Evolutionary conservation across 2,113 vertebrate genomes (phyloP).

Genomic region (Atractosteus spatula): DNA sequence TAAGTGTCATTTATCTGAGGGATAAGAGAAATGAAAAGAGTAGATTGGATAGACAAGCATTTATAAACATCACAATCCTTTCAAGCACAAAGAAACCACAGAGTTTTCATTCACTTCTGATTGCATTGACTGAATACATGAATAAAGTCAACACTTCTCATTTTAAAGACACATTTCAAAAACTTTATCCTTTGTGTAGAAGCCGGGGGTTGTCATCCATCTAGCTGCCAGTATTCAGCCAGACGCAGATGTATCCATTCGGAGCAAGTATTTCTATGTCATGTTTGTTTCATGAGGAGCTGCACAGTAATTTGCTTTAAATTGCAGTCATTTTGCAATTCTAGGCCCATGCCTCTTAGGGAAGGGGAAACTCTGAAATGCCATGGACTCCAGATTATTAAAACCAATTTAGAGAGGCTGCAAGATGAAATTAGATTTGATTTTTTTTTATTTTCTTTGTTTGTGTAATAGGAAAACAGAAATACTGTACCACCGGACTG

Average conservation of each 20-base stretch:
- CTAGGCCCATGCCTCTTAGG: background rate
- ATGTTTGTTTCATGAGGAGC: background rate
- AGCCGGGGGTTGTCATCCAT: background rate
- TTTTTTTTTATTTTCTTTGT: too few relatives aligned
- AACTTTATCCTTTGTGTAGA: conserved; percentile 2
- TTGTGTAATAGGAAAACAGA: too few relatives aligned
- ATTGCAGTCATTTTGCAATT: background rate
- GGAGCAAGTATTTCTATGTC: background rate
- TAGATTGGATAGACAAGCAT: too few relatives aligned
- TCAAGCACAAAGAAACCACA: background rate
- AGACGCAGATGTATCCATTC: conserved; percentile 4
- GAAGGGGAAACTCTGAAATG: background rate
- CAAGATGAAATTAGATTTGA: too few relatives aligned
- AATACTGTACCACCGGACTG: too few relatives aligned
- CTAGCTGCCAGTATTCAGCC: background rate
- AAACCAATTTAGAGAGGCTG: background rate
- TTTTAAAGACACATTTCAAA: background rate
- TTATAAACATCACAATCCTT: background rate
- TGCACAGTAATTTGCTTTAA: conserved; percentile 1
- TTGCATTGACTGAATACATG: background rate
- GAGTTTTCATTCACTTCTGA: background rate
- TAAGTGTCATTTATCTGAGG: too few relatives aligned
- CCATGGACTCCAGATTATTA: background rate
- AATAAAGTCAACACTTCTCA: background rate
- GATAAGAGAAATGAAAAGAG: too few relatives aligned